Conservation (phyloP, 2,888 invertebrate genomes). For the Emmelina monodactyla region DNA sequence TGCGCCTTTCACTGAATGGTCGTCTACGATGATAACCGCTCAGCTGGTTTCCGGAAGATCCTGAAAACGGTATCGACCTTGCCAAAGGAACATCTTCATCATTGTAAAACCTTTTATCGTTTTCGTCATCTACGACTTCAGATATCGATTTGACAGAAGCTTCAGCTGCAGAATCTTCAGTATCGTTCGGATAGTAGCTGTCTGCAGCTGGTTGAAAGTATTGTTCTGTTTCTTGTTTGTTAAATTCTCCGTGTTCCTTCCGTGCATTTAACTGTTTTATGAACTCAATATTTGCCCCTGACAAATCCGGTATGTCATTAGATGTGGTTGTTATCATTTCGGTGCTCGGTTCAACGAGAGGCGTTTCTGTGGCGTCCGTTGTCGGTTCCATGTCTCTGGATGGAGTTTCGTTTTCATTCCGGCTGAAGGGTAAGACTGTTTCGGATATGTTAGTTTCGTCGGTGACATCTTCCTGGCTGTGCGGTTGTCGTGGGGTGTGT, state of each 20-base stretch:
- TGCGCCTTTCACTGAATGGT: conserved; percentile 17
- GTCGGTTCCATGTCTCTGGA: conserved; percentile 11
- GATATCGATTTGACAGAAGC: conserved; percentile 29
- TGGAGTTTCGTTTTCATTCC: conserved; percentile 13
- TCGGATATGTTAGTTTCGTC: background rate
- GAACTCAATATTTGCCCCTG: conserved; percentile 59
- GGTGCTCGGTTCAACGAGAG: background rate
- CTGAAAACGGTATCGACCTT: conserved; percentile 29
- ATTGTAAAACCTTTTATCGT: conserved; percentile 24
- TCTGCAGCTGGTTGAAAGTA: conserved; percentile 62
- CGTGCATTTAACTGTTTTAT: conserved; percentile 51
- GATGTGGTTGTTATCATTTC: conserved; percentile 25
- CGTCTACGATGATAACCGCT: background rate
- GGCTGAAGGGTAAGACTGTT: too few relatives aligned
- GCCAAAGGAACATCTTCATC: conserved; percentile 30
- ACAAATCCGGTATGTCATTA: conserved; percentile 40
- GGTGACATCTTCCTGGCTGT: background rate
- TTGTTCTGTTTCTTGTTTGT: conserved; percentile 27
- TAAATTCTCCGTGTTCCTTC: conserved; percentile 38
- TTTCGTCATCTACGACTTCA: conserved; percentile 20
- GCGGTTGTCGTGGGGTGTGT: background rate
- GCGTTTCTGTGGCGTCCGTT: conserved; percentile 15
- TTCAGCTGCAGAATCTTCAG: conserved; percentile 37
- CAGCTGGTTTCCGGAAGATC: conserved; percentile 32
- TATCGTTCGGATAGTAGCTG: conserved; percentile 36